Evolutionary conservation across 2,888 invertebrate species (phyloP).

Genomic region (Brachypalpus laphriformis): DNA sequence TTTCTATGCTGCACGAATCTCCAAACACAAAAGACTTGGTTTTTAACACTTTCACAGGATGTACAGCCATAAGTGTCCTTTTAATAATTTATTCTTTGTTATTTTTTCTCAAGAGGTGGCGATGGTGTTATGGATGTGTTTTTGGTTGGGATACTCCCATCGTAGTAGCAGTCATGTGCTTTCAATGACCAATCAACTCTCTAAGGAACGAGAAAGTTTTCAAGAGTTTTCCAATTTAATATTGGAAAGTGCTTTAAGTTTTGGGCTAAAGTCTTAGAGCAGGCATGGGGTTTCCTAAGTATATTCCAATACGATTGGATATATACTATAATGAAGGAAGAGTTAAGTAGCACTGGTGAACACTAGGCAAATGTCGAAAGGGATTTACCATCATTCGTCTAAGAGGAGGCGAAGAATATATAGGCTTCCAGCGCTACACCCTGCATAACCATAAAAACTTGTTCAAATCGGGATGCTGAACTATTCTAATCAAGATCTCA

Average conservation of each 20-base stretch:
- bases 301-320: no score
- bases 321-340: no score
- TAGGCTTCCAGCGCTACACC: no score
- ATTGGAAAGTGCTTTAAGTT: background rate
- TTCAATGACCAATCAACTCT: background rate
- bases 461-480: no score
- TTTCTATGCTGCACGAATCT: conserved; percentile 19
- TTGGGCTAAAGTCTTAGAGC: background rate
- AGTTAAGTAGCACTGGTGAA: no score
- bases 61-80: conserved; percentile 64
- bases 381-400: no score
- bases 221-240: background rate
- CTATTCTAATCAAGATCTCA: no score
- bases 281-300: no score
- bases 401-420: no score
- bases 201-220: background rate
- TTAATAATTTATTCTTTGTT: conserved; percentile 73
- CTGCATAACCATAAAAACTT: no score
- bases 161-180: background rate
- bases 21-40: conserved; percentile 39
- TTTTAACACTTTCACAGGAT: conserved; percentile 50
- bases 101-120: conserved; percentile 21
- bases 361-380: no score
- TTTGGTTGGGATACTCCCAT: conserved; percentile 24
- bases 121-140: conserved; percentile 56